A percentile compares a stretch with the other conserved stretches of the same genome.
Evolutionary conservation across 2,888 invertebrate species (phyloP).

Genomic region (Clanis bilineata): DNA sequence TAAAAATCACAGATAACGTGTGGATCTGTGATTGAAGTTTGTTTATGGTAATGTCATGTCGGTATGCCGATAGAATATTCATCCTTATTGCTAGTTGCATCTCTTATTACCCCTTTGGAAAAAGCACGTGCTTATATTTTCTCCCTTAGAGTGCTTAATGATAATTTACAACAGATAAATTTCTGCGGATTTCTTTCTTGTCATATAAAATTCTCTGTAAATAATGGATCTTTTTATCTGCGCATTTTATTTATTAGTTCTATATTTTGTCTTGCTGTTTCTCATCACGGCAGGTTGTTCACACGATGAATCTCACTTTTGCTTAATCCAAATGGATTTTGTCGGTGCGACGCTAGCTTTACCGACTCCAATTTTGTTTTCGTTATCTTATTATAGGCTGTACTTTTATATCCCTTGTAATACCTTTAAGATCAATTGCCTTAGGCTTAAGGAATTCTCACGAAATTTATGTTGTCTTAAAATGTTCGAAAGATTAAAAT

Average conservation of each 20-base stretch:
- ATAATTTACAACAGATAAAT: too few relatives aligned
- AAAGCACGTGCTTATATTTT: too few relatives aligned
- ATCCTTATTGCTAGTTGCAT: too few relatives aligned
- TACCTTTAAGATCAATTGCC: neutral
- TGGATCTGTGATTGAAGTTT: too few relatives aligned
- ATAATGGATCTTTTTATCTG: neutral
- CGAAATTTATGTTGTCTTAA: neutral
- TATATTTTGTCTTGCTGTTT: neutral
- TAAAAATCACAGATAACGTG: too few relatives aligned
- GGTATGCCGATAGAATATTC: too few relatives aligned
- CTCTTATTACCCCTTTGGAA: too few relatives aligned
- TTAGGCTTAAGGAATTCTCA: neutral
- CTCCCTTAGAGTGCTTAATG: too few relatives aligned
- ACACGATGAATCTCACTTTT: constrained; percentile 16
- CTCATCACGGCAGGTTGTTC: neutral
- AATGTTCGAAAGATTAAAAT: neutral
- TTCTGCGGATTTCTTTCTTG: too few relatives aligned
- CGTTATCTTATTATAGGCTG: neutral
- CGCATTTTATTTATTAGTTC: neutral
- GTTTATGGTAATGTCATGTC: too few relatives aligned
- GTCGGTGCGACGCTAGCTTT: neutral
- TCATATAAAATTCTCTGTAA: neutral
- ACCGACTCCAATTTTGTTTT: neutral
- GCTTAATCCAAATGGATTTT: constrained; percentile 19
- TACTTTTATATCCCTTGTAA: neutral